Percentiles rank a stretch among this genome's conserved stretches.
phyloP scores from a whole-genome alignment of 2,888 invertebrate genomes.

The Drosophila rellima region DNA sequence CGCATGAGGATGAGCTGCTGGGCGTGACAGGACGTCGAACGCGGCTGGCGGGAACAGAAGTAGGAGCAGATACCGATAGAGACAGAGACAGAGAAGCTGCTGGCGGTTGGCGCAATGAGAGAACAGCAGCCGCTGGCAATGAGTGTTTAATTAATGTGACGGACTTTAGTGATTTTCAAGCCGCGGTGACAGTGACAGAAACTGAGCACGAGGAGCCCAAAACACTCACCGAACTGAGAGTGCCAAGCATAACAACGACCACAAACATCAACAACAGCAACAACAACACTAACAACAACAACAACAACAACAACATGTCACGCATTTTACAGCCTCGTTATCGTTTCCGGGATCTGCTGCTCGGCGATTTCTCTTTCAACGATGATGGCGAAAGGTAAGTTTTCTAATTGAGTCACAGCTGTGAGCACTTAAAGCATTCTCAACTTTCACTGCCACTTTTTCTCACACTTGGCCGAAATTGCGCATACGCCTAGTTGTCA shows the following conservation, averaged over 20 bases:
- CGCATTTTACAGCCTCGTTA: conserved; percentile 88
- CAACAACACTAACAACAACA: conserved; percentile 40
- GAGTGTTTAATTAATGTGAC: conserved; percentile 84
- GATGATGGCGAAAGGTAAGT: conserved; percentile 92
- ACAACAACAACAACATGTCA: conserved; percentile 65
- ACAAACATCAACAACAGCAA: conserved; percentile 42
- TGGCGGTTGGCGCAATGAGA: conserved; percentile 2
- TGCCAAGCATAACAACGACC: conserved; percentile 61
- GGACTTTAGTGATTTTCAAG: conserved; percentile 75
- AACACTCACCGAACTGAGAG: conserved; percentile 48
- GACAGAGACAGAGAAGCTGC: conserved; percentile 7
- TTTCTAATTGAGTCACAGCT: conserved; percentile 53
- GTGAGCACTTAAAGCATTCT: conserved; percentile 38
- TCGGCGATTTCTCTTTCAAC: conserved; percentile 91
- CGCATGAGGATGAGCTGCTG: conserved; percentile 76
- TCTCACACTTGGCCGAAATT: conserved; percentile 39
- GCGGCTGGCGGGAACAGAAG: conserved; percentile 44
- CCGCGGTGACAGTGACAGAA: conserved; percentile 39
- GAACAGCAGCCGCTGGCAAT: conserved; percentile 46
- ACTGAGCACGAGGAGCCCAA: conserved; percentile 29
- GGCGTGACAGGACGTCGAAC: conserved; percentile 67
- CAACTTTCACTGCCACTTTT: not conserved
- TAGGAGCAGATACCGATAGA: not conserved
- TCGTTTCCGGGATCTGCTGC: conserved; percentile 91
- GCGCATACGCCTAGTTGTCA: conserved; percentile 60